Evolutionary conservation across 2,888 invertebrate genomes (phyloP).

Genomic region (Disparrhopalites patrizii): DNA sequence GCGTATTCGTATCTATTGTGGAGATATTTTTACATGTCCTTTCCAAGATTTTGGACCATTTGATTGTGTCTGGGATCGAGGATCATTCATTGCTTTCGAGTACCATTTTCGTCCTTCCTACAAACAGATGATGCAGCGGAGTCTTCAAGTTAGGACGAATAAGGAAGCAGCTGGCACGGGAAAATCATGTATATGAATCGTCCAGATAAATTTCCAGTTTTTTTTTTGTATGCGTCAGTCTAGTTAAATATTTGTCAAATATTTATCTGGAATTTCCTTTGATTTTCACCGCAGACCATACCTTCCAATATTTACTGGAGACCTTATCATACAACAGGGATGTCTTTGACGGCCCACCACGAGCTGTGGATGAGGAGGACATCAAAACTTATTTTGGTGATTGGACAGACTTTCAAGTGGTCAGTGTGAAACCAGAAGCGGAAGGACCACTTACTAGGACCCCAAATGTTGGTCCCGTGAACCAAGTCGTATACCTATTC

Average conservation of each 20-base stretch:
- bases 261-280: too few species aligned
- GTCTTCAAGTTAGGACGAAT: background rate
- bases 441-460: conserved; percentile 19
- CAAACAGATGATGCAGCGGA: conserved; percentile 34
- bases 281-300: conserved; percentile 29
- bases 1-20: conserved; percentile 37
- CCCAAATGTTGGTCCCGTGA: conserved; percentile 19
- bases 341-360: conserved; percentile 39
- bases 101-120: conserved; percentile 34
- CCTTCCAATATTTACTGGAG: conserved; percentile 38
- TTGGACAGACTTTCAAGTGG: conserved; percentile 33
- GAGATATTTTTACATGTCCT: conserved; percentile 48
- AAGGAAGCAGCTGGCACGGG: background rate
- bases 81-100: conserved; percentile 48
- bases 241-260: too few species aligned
- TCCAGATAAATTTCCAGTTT: too few species aligned
- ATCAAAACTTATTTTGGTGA: conserved; percentile 30
- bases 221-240: background rate
- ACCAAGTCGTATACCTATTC: conserved; percentile 23
- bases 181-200: too few species aligned
- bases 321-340: conserved; percentile 36
- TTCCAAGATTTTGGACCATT: conserved; percentile 48
- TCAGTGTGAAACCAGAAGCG: conserved; percentile 4
- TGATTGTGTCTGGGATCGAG: conserved; percentile 49
- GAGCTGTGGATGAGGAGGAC: conserved; percentile 35